phyloP scores from a whole-genome alignment of 2,113 vertebrate species.

The Hippolais icterina region DNA sequence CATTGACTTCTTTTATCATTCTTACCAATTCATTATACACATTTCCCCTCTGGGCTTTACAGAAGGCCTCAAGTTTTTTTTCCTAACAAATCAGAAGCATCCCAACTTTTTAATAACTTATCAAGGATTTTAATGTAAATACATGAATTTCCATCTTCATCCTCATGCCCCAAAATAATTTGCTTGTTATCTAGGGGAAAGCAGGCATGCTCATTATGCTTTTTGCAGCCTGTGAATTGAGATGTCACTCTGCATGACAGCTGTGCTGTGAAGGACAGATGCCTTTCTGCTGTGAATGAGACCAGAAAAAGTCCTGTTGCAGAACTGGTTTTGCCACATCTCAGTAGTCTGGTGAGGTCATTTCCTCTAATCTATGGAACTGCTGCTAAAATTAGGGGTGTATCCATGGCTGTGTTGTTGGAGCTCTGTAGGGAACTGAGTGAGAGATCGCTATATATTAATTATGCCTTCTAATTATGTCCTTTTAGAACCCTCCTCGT shows the following conservation, averaged over 20 bases:
- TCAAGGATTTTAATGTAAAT: not conserved
- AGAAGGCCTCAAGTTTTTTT: not conserved
- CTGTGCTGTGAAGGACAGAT: conserved; percentile 8
- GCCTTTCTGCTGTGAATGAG: not conserved
- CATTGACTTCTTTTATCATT: not conserved
- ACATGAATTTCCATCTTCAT: not conserved
- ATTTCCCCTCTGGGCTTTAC: not conserved
- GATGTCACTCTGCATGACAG: not conserved
- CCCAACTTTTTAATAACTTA: not conserved
- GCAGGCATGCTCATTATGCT: not conserved
- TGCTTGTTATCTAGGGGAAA: not conserved
- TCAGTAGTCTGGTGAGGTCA: not conserved
- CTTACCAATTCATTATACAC: not conserved
- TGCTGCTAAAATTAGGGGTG: not conserved
- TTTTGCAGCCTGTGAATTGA: not conserved
- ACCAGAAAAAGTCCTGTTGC: not conserved
- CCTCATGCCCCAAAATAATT: not conserved
- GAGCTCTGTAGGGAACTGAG: not conserved
- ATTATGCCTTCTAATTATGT: conserved; percentile 4
- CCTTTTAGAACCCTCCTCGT: not conserved
- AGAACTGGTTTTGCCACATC: not conserved
- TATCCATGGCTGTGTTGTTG: not conserved
- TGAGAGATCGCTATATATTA: not conserved
- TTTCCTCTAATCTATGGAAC: not conserved
- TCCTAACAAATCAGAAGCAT: not conserved